These are phyloP conservation scores for Diadumene lineata DNA, from an alignment of 92 coral and sea anemone genomes.

Conservation along the genomic window DNA sequence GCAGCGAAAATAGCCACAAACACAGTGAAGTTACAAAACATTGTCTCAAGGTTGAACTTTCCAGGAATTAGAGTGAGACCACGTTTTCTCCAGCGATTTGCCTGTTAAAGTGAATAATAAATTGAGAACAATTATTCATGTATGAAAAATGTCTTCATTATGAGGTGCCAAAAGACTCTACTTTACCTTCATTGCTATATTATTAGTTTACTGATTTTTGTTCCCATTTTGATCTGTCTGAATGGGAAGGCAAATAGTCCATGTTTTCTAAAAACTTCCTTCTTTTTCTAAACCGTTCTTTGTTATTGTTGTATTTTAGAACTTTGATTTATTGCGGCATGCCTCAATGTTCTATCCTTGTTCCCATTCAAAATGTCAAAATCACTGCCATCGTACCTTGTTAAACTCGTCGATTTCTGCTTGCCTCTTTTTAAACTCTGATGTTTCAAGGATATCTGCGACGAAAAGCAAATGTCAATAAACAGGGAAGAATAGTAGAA, in stretches of 20 bases:
- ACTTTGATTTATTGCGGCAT: too few species aligned
- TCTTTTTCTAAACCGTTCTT: too few species aligned
- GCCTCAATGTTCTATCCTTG: too few species aligned
- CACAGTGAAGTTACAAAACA: slow-evolving; percentile 21
- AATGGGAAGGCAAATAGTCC: too few species aligned
- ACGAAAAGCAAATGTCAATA: background rate
- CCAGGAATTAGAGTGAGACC: slow-evolving; percentile 51
- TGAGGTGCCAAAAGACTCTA: background rate
- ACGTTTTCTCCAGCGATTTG: slow-evolving; percentile 65
- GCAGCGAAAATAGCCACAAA: slow-evolving; percentile 47
- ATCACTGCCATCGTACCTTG: slow-evolving; percentile 27
- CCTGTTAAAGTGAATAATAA: slow-evolving; percentile 9
- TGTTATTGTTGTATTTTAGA: too few species aligned
- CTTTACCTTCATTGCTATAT: background rate
- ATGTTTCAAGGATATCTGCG: slow-evolving; percentile 42
- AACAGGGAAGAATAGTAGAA: too few species aligned
- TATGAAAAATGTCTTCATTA: background rate
- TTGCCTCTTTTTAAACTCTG: slow-evolving; percentile 59
- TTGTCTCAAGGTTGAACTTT: slow-evolving; percentile 31
- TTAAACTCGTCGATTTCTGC: slow-evolving; percentile 54
- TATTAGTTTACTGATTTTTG: too few species aligned
- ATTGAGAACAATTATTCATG: background rate
- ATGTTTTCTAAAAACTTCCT: too few species aligned
- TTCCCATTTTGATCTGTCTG: too few species aligned
- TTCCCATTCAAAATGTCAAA: background rate